Percentiles rank a stretch among this genome's conserved stretches.
Evolutionary conservation across 2,113 vertebrate genomes (phyloP).

Genomic region (Dasyurus viverrinus): DNA sequence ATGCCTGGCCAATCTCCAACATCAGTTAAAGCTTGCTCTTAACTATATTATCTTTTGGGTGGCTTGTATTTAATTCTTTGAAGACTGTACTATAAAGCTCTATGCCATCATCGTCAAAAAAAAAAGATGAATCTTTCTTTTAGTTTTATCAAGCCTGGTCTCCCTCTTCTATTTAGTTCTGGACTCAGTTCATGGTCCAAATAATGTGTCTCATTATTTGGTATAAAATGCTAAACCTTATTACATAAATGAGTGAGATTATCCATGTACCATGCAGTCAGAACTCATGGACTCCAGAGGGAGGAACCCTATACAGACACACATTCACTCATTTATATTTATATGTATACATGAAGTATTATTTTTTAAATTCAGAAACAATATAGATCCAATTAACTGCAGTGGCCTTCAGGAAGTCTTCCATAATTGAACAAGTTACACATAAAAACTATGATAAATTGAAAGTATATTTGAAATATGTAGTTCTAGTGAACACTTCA

Average conservation of each 20-base stretch:
- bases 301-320: not conserved
- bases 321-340: not conserved
- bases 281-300: not conserved
- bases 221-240: not conserved
- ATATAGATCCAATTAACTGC: constrained; percentile 68
- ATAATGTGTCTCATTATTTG: not conserved
- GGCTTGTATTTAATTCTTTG: not conserved
- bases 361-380: constrained; percentile 65
- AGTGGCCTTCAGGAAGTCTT: constrained; percentile 66
- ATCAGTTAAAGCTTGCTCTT: not conserved
- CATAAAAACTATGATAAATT: constrained; percentile 68
- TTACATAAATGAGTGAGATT: not conserved
- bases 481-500: constrained; percentile 56
- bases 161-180: not conserved
- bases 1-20: not conserved
- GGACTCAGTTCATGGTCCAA: not conserved
- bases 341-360: not conserved
- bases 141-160: not conserved
- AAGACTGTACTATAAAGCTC: not conserved
- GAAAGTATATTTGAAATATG: constrained; percentile 73
- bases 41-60: not conserved
- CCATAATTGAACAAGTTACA: constrained; percentile 61
- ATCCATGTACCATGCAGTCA: not conserved
- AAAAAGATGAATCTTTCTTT: not conserved
- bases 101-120: not conserved